Conservation (phyloP, 2,113 vertebrate species). For the Lycaon pictus region DNA sequence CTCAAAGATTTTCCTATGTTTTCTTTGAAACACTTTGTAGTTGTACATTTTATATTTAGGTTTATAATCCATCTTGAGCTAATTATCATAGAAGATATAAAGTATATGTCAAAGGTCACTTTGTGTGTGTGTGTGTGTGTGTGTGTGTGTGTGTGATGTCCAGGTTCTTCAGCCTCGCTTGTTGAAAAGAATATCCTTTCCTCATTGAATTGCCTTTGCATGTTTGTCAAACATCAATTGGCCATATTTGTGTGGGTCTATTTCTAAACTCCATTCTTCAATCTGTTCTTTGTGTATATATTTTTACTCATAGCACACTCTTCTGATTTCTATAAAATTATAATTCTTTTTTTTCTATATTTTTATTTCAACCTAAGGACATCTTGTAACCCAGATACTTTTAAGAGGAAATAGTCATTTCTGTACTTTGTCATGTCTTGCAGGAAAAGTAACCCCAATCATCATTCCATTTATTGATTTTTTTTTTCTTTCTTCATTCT, state of each 20-base stretch:
- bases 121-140: not conserved
- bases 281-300: not conserved
- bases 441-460: not conserved
- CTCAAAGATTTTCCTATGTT: not conserved
- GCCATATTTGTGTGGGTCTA: not conserved
- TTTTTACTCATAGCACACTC: not conserved
- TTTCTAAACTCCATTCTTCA: not conserved
- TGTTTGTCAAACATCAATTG: not conserved
- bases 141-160: not conserved
- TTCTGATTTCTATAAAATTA: not conserved
- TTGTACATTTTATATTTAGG: not conserved
- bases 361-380: not conserved
- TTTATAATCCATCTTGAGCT: not conserved
- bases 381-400: not conserved
- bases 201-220: not conserved
- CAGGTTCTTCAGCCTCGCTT: not conserved
- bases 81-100: not conserved
- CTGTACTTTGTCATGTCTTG: slow-evolving; percentile 24
- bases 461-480: not conserved
- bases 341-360: not conserved
- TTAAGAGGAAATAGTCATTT: not conserved
- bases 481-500: not conserved
- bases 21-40: not conserved
- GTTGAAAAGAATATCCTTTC: not conserved
- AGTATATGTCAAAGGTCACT: not conserved